phyloP scores from a whole-genome alignment of 2,113 vertebrate species.

The Aythya baeri region DNA sequence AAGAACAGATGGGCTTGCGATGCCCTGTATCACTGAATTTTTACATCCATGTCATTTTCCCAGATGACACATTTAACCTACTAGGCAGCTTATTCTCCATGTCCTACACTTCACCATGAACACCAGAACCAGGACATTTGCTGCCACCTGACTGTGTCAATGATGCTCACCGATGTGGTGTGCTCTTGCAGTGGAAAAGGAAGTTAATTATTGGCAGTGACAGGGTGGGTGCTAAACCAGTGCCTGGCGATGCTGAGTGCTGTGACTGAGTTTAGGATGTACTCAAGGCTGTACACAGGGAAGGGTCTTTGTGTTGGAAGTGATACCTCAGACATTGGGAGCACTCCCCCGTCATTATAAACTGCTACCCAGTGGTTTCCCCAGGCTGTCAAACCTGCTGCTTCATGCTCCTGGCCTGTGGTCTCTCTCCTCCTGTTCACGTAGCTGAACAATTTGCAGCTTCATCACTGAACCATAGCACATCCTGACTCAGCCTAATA shows the following conservation, averaged over 20 bases:
- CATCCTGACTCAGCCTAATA: neutral
- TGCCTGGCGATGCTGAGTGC: neutral
- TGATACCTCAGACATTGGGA: neutral
- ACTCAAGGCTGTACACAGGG: neutral
- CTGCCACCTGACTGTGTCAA: neutral
- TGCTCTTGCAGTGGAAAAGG: neutral
- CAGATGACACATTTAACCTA: neutral
- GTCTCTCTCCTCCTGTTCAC: neutral
- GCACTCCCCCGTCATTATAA: neutral
- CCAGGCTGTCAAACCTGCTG: neutral
- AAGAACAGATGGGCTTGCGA: neutral
- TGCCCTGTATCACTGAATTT: neutral
- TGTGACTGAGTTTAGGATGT: neutral
- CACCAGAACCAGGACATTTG: constrained; percentile 5
- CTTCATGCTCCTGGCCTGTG: neutral
- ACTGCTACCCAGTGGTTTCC: neutral
- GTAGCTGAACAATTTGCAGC: neutral
- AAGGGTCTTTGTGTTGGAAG: constrained; percentile 33
- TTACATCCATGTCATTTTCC: neutral
- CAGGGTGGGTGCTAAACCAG: neutral
- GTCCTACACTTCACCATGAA: neutral
- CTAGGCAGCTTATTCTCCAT: neutral
- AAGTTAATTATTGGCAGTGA: constrained; percentile 29
- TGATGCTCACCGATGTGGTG: neutral
- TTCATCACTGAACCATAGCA: neutral